Percentiles rank a stretch among this genome's conserved stretches.
Conservation (phyloP, 2,888 invertebrate genomes). For the Onthophagus sagittarius region DNA sequence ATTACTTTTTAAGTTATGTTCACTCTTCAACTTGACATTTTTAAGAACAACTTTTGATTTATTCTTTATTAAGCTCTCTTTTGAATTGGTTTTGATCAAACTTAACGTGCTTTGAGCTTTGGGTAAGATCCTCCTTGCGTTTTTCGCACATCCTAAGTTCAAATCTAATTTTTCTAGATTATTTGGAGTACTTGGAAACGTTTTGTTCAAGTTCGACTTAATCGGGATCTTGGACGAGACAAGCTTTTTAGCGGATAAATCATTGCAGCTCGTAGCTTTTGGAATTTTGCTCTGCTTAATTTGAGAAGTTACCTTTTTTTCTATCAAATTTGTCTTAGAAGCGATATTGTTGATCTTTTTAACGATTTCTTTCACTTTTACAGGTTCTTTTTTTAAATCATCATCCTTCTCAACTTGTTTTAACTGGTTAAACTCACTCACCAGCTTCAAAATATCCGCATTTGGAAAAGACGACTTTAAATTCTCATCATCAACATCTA, state of each 20-base stretch:
- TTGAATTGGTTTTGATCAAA: slow-evolving; percentile 15
- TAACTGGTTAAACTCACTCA: neutral
- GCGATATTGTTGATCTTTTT: slow-evolving; percentile 39
- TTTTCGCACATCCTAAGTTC: slow-evolving; percentile 27
- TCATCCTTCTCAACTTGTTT: neutral
- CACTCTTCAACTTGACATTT: neutral
- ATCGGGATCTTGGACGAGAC: slow-evolving; percentile 42
- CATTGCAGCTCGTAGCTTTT: slow-evolving; percentile 39
- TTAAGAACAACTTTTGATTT: neutral
- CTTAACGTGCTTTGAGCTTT: slow-evolving; percentile 27
- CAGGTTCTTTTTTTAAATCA: slow-evolving; percentile 2
- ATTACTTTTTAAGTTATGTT: too few species aligned
- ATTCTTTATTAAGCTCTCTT: neutral
- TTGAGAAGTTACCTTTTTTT: too few species aligned
- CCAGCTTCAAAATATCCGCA: neutral
- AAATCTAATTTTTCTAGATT: slow-evolving; percentile 42
- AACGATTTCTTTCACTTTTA: slow-evolving; percentile 38
- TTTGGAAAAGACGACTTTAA: neutral
- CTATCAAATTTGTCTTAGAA: too few species aligned
- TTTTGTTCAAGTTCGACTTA: slow-evolving; percentile 38
- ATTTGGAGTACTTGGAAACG: slow-evolving; percentile 47
- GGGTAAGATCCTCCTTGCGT: neutral
- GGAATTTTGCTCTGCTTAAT: slow-evolving; percentile 24
- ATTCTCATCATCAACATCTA: slow-evolving; percentile 41
- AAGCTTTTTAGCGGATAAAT: slow-evolving; percentile 32